phyloP scores from a whole-genome alignment of 2,888 invertebrate species.

The Pristionchus exspectatus region DNA sequence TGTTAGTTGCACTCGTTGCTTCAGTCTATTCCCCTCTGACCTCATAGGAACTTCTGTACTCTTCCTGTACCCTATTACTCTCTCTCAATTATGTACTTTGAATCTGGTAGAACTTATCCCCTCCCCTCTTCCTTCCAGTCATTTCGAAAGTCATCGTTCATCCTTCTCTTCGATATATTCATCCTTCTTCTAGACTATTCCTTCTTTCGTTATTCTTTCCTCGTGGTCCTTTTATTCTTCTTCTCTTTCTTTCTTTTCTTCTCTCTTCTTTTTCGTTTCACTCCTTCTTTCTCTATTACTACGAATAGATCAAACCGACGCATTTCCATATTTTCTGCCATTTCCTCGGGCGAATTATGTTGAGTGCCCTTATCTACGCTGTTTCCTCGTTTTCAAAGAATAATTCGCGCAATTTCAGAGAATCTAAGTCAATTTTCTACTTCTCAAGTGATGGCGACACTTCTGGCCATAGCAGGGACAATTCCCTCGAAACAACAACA shows the following conservation, averaged over 20 bases:
- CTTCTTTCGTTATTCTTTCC: neutral
- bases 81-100: neutral
- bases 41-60: conserved; percentile 39
- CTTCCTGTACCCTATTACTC: neutral
- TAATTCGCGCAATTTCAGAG: neutral
- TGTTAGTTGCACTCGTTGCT: conserved; percentile 10
- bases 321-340: neutral
- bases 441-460: neutral
- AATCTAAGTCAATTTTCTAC: neutral
- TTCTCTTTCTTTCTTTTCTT: conserved; percentile 29
- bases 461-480: conserved; percentile 20
- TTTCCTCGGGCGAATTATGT: neutral
- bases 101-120: neutral
- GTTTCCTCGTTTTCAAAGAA: neutral
- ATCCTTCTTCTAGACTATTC: neutral
- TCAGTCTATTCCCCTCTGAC: neutral
- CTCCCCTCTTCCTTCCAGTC: neutral
- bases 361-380: neutral
- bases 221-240: conserved; percentile 3
- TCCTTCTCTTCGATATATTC: neutral
- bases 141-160: conserved; percentile 34
- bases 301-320: neutral
- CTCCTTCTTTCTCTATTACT: conserved; percentile 14
- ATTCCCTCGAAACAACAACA: neutral
- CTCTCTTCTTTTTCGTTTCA: conserved; percentile 5